A percentile compares a stretch with the other conserved stretches of the same genome.
Evolutionary conservation across 2,888 invertebrate species (phyloP).

Genomic region (Synergus itoensis): DNA sequence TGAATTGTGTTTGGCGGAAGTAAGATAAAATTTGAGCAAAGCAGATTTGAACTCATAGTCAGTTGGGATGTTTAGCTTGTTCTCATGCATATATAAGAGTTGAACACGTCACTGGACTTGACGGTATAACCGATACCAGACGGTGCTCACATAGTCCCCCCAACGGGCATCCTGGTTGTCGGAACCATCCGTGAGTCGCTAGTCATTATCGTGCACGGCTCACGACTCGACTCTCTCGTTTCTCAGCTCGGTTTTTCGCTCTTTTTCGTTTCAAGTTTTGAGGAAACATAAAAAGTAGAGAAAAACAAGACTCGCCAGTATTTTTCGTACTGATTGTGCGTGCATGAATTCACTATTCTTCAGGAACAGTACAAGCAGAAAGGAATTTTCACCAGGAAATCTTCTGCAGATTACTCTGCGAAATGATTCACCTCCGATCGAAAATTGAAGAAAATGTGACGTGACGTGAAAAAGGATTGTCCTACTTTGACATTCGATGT

Average conservation of each 20-base stretch:
- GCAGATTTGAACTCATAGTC: too few species aligned
- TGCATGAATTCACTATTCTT: neutral
- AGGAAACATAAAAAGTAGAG: neutral
- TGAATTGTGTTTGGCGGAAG: too few species aligned
- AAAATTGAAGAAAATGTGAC: slow-evolving; percentile 32
- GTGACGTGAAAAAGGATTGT: neutral
- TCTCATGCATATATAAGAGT: neutral
- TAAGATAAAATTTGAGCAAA: too few species aligned
- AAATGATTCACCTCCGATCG: slow-evolving; percentile 15
- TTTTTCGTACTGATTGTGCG: neutral
- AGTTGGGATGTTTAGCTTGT: too few species aligned
- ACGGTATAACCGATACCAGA: neutral
- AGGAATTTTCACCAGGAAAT: neutral
- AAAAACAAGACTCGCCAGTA: neutral
- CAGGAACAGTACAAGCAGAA: neutral
- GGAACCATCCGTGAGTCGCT: slow-evolving; percentile 23
- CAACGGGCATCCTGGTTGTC: slow-evolving; percentile 11
- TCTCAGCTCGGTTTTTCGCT: neutral
- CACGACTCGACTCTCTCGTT: neutral
- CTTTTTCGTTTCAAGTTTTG: neutral
- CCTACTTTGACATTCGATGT: neutral
- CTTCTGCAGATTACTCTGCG: neutral
- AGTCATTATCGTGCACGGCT: slow-evolving; percentile 27
- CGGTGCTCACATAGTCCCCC: neutral
- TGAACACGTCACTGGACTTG: neutral